A percentile compares a stretch with the other conserved stretches of the same genome.
Conservation (phyloP, 2,797 vertebrate genomes). For the Siniperca undulata region DNA sequence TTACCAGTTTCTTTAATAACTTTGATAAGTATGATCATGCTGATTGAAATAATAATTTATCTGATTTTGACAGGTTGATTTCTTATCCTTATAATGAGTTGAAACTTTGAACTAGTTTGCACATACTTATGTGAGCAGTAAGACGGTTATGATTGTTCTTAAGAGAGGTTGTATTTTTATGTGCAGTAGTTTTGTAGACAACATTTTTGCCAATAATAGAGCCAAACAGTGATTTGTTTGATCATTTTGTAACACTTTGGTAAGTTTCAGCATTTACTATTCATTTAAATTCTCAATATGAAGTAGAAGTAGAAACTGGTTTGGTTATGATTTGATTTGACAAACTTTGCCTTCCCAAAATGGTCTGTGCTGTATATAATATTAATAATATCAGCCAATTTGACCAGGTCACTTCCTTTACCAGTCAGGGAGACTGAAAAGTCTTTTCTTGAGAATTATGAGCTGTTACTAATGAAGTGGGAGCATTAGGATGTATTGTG, state of each 20-base stretch:
- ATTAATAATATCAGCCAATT: constrained; percentile 31
- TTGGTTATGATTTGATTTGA: constrained; percentile 47
- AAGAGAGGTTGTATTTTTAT: constrained; percentile 81
- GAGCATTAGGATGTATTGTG: constrained; percentile 25
- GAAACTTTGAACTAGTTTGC: constrained; percentile 69
- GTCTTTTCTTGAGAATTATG: constrained; percentile 25
- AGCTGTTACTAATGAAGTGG: constrained; percentile 75
- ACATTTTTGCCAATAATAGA: constrained; percentile 64
- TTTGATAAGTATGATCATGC: constrained; percentile 48
- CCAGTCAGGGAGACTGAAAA: constrained; percentile 17
- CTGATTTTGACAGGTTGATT: constrained; percentile 53
- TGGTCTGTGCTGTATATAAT: constrained; percentile 36
- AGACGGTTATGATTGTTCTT: constrained; percentile 71
- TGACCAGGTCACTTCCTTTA: constrained; percentile 32
- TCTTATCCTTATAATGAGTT: constrained; percentile 49
- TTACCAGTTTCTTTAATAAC: constrained; percentile 47
- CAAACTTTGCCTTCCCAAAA: constrained; percentile 41
- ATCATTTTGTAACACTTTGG: constrained; percentile 67
- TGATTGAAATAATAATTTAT: constrained; percentile 52
- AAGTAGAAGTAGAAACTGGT: constrained; percentile 28
- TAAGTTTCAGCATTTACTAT: constrained; percentile 50
- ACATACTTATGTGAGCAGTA: constrained; percentile 63
- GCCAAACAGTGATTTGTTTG: constrained; percentile 63
- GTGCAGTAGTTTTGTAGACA: constrained; percentile 83
- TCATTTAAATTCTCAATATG: constrained; percentile 51